Percentiles rank a stretch among this genome's conserved stretches.
These are phyloP conservation scores for Tichodroma muraria DNA, from an alignment of 2,113 vertebrate genomes.

Conservation along the genomic window DNA sequence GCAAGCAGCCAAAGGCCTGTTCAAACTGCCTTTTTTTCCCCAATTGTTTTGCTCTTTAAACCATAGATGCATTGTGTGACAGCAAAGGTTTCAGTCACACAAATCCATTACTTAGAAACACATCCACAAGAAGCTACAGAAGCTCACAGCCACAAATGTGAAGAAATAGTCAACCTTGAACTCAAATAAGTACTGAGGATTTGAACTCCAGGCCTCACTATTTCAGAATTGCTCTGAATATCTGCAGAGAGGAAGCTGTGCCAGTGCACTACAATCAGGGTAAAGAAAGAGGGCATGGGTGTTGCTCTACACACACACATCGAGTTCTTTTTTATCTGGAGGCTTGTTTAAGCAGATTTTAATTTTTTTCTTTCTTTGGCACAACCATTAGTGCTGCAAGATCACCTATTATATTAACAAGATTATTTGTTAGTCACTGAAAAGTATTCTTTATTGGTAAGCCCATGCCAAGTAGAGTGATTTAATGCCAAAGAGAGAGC, in stretches of 20 bases:
- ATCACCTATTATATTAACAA: no score
- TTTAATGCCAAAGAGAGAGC: background rate
- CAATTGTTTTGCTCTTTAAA: background rate
- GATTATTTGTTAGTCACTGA: background rate
- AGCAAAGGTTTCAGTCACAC: background rate
- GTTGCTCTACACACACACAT: background rate
- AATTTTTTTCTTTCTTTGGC: background rate
- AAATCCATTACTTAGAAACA: background rate
- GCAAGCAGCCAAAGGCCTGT: background rate
- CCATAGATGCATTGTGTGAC: background rate
- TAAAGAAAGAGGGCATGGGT: background rate
- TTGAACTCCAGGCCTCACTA: background rate
- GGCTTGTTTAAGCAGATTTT: background rate
- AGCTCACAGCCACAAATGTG: background rate
- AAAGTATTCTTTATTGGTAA: background rate
- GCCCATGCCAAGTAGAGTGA: background rate
- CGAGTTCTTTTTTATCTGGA: background rate
- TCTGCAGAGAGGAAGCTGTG: background rate
- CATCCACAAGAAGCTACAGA: background rate
- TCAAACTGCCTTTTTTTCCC: no score
- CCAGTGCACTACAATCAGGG: background rate
- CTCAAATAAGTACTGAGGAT: background rate
- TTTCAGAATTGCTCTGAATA: background rate
- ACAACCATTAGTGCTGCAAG: background rate
- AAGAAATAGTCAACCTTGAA: background rate